Evolutionary conservation across 2,113 vertebrate species (phyloP), one percentile per base, ranked within the genome.

Genomic region (Fulmarus glacialis): DNA sequence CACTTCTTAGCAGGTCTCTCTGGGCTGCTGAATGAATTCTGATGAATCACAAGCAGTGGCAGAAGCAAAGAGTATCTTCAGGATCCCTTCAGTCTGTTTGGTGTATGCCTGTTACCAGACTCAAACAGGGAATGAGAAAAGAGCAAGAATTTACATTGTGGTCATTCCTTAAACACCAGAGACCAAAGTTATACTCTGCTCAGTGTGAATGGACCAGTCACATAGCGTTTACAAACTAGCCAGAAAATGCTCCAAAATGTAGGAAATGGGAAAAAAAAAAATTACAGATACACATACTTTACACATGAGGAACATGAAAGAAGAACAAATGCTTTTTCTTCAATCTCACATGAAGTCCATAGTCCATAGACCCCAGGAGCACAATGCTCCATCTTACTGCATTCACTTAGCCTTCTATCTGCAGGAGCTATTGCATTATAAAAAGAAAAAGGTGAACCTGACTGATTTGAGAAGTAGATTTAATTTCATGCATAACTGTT

Each of bases 401-500:
- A 16, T 91, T 67, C 66, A 60, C 87, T 85, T 75, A 80, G 29
- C 21, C 17, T 82, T 91, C 42, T 70, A 34, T 85, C 89, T 87
- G 70, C 50, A 87, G 80, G 62, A 93, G n/a, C 20, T 45, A 29
- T 40, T 79, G 82, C 56, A 56, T 62, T 60, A 52, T 86, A 84
- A 84, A 94, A 86, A 81, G 22, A 82, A 60, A 78, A 77, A 89
- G 42, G 45, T 22, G 7, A 91, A 84, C 60, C 38, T 84, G 78
- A 89, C 45, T 50, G 45, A 94, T 87, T 53, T 85, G 55, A 94
- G 67, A 66, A 89, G 58, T 9, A 85, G 50, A 32, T 94, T 83
- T 95, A 62, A 88, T 95, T 93, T 73, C 59, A 77, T 93, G 87
- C 45, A 36, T 43, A 93, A 74, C 74, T 86, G 88, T 82, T 96